Conservation (phyloP, 2,797 vertebrate species). For the Poliocrania exsul region DNA sequence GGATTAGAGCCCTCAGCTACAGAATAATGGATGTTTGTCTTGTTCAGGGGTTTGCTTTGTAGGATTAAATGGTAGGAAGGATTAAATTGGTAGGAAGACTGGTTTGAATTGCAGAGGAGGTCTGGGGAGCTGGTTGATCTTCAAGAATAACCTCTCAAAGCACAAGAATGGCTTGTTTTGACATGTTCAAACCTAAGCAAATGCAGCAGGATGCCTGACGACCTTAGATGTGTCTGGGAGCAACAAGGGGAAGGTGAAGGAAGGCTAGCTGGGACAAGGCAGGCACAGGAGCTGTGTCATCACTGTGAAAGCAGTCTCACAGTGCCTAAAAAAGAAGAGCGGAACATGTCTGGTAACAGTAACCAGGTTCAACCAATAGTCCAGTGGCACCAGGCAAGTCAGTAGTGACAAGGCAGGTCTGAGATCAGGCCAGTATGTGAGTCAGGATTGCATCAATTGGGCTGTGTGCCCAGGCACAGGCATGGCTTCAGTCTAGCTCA, state of each 20-base stretch:
- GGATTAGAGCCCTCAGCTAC: neutral
- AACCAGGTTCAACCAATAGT: neutral
- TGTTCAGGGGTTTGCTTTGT: neutral
- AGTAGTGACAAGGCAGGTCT: neutral
- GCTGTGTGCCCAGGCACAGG: neutral
- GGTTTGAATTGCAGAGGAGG: neutral
- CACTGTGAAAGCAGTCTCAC: neutral
- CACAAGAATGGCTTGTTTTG: neutral
- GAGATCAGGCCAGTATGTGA: neutral
- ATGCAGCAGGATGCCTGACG: neutral
- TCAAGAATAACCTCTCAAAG: neutral
- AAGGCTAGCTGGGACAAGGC: neutral
- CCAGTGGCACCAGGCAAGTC: neutral
- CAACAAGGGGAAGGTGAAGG: neutral
- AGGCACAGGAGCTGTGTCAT: neutral
- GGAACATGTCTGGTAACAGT: neutral
- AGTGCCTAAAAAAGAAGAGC: neutral
- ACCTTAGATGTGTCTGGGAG: neutral
- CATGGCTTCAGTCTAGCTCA: neutral
- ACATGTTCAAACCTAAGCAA: neutral
- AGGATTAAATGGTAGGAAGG: neutral
- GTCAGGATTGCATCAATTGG: neutral
- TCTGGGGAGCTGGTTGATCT: neutral
- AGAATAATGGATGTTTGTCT: neutral
- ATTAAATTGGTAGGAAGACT: neutral